Evolutionary conservation across 2,888 invertebrate genomes (phyloP).

Genomic region (Drosophila fulvimacula): DNA sequence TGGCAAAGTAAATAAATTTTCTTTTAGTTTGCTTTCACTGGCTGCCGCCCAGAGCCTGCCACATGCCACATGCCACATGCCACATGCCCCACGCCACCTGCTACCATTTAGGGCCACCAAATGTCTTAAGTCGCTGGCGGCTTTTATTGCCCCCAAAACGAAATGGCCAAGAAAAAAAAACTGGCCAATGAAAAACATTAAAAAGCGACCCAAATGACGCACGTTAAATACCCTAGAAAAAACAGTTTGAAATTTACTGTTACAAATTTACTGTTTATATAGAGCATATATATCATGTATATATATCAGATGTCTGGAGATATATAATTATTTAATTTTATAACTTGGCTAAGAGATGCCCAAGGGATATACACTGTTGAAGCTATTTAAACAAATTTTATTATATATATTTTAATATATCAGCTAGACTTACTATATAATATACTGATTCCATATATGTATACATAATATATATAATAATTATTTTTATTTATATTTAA

Average conservation of each 20-base stretch:
- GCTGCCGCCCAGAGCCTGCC: constrained; percentile 8
- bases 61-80: constrained; percentile 3
- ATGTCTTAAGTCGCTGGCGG: constrained; percentile 72
- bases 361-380: too few relatives aligned
- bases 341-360: not conserved
- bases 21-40: constrained; percentile 63
- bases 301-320: too few relatives aligned
- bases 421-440: too few relatives aligned
- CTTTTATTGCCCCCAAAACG: constrained; percentile 60
- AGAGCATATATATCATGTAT: too few relatives aligned
- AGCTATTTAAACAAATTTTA: too few relatives aligned
- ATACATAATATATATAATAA: not conserved
- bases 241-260: not conserved
- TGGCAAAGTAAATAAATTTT: constrained; percentile 79
- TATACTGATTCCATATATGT: not conserved
- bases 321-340: not conserved
- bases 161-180: constrained; percentile 17
- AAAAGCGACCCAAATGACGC: not conserved
- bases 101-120: constrained; percentile 53
- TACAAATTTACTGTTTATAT: not conserved
- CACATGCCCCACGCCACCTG: constrained; percentile 1
- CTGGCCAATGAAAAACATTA: constrained; percentile 1
- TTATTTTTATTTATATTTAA: too few relatives aligned
- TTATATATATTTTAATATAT: too few relatives aligned
- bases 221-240: not conserved